These are phyloP conservation scores for Pantala flavescens DNA, from an alignment of 1,140 invertebrate genomes.

Conservation along the genomic window DNA sequence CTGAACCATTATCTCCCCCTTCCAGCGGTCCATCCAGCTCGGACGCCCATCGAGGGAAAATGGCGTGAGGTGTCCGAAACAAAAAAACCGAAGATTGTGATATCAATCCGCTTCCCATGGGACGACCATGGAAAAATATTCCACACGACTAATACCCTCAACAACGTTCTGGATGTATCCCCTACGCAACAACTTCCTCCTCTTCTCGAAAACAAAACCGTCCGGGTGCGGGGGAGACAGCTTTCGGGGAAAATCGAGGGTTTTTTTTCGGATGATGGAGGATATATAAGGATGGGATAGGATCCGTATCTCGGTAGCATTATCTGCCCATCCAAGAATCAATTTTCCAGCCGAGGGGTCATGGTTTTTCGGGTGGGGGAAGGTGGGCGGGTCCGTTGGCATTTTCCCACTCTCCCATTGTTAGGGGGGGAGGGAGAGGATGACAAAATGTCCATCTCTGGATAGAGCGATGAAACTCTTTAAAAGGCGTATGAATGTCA, in stretches of 20 bases:
- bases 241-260: neutral
- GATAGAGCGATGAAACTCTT: neutral
- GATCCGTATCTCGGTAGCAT: neutral
- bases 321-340: slow-evolving; percentile 1
- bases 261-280: neutral
- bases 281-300: neutral
- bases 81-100: too few species aligned
- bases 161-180: too few species aligned
- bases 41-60: too few species aligned
- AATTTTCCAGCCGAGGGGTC: neutral
- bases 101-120: too few species aligned
- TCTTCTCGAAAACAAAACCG: too few species aligned
- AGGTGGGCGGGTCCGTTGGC: neutral
- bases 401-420: neutral
- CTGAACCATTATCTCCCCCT: too few species aligned
- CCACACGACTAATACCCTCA: too few species aligned
- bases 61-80: too few species aligned
- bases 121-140: too few species aligned
- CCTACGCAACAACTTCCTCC: too few species aligned
- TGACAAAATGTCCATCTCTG: neutral
- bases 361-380: neutral
- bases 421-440: neutral
- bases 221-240: neutral
- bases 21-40: too few species aligned
- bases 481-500: neutral